A percentile compares a stretch with the other conserved stretches of the same genome.
phyloP scores from a whole-genome alignment of 2,888 invertebrate species.

The Kuschelorhynchus macadamiae region DNA sequence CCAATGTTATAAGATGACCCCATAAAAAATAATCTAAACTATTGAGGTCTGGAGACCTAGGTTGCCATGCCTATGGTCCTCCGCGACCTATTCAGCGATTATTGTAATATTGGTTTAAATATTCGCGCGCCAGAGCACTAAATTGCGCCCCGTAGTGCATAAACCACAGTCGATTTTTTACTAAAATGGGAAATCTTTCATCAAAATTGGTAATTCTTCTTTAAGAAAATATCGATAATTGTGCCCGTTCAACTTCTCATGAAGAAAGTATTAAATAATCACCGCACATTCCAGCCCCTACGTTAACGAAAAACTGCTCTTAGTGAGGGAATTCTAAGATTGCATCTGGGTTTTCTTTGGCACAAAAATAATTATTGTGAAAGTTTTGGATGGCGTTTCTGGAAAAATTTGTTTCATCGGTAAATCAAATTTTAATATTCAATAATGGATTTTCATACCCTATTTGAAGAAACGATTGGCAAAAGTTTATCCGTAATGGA shows the following conservation, averaged over 20 bases:
- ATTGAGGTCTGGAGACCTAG: conserved; percentile 17
- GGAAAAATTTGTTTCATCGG: conserved; percentile 1
- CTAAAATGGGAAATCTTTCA: conserved; percentile 40
- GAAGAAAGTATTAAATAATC: conserved; percentile 1
- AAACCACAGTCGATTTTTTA: conserved; percentile 56
- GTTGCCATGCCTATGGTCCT: background rate
- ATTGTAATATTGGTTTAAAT: background rate
- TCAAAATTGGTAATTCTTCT: background rate
- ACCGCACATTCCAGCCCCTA: background rate
- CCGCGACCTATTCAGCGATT: conserved; percentile 1
- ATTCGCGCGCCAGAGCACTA: background rate
- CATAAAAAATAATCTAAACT: conserved; percentile 13
- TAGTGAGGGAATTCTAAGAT: background rate
- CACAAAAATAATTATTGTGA: conserved; percentile 4
- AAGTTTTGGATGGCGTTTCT: conserved; percentile 4
- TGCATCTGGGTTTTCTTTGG: background rate
- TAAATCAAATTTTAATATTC: background rate
- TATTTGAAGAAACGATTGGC: conserved; percentile 16
- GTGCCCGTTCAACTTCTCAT: background rate
- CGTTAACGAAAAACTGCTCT: conserved; percentile 4
- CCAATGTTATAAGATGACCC: conserved; percentile 11
- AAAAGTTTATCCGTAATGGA: conserved; percentile 1
- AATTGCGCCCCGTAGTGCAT: conserved; percentile 33
- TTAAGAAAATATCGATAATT: background rate
- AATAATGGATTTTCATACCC: conserved; percentile 3